Conservation (phyloP, 2,797 vertebrate genomes). For the Siniperca undulata region DNA sequence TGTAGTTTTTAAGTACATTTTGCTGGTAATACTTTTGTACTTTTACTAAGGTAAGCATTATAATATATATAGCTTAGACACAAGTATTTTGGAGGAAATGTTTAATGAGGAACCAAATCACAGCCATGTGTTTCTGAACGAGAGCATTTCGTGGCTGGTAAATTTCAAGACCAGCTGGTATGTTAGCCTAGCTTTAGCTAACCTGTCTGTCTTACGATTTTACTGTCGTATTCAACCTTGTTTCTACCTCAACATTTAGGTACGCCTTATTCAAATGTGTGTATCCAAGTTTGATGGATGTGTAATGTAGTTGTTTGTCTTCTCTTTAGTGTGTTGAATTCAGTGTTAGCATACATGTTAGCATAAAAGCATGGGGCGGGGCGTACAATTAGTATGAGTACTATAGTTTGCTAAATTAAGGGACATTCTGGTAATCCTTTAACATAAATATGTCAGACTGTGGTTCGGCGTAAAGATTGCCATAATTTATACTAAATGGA, state of each 20-base stretch:
- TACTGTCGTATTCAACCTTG: not conserved
- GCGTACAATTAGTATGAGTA: not conserved
- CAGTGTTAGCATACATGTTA: constrained; percentile 27
- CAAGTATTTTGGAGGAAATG: not conserved
- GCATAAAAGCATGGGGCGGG: constrained; percentile 20
- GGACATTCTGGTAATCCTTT: fast-evolving
- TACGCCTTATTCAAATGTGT: constrained; percentile 2
- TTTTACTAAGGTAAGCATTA: not conserved
- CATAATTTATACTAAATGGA: no score
- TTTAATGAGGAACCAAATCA: constrained; percentile 30
- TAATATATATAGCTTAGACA: not conserved
- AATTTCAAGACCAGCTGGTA: constrained; percentile 10
- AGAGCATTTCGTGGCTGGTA: constrained; percentile 36
- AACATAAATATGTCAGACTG: not conserved
- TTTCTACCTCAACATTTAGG: constrained; percentile 20
- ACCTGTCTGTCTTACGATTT: not conserved
- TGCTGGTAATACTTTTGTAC: not conserved
- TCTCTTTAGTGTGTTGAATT: not conserved
- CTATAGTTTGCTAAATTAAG: not conserved
- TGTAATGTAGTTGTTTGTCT: not conserved
- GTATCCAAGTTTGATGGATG: not conserved
- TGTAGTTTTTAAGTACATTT: not conserved
- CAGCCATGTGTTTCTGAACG: constrained; percentile 51
- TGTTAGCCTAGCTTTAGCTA: constrained; percentile 33
- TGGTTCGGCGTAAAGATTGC: fast-evolving